Evolutionary conservation across 2,888 invertebrate genomes (phyloP).

Genomic region (Calephelis perditalis): DNA sequence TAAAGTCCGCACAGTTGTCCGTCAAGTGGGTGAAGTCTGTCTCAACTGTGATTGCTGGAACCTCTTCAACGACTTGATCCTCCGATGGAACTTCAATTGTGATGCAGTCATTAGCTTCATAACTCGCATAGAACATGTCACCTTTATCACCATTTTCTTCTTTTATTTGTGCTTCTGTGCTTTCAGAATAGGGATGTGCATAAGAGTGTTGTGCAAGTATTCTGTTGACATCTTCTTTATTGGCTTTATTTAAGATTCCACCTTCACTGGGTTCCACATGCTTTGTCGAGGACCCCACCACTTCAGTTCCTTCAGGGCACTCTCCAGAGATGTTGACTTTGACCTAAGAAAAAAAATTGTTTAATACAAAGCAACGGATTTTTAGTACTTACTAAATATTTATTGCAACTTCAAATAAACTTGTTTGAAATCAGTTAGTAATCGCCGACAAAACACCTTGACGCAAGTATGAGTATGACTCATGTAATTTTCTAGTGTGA

Average conservation of each 20-base stretch:
- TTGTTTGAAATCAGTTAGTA: constrained; percentile 8
- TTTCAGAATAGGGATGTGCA: constrained; percentile 67
- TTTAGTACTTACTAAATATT: no score
- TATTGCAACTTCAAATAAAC: no score
- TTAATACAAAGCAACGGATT: no score
- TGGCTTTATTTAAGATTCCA: constrained; percentile 57
- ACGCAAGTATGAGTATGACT: neutral
- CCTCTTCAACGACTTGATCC: constrained; percentile 64
- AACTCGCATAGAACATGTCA: constrained; percentile 84
- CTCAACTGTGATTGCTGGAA: constrained; percentile 43
- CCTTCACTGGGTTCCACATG: constrained; percentile 88
- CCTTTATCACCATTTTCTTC: constrained; percentile 63
- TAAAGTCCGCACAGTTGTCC: constrained; percentile 45
- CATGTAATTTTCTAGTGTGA: neutral
- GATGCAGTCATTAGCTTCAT: constrained; percentile 84
- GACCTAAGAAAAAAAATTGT: constrained; percentile 44
- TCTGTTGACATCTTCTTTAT: constrained; percentile 63
- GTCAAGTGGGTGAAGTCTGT: constrained; percentile 48
- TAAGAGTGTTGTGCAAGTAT: constrained; percentile 73
- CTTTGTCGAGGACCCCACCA: constrained; percentile 94
- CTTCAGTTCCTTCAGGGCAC: constrained; percentile 77
- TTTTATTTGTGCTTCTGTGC: constrained; percentile 41
- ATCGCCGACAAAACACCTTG: neutral
- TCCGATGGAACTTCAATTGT: constrained; percentile 84
- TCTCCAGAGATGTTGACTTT: constrained; percentile 57